Percentiles rank a stretch among this genome's conserved stretches.
phyloP scores from a whole-genome alignment of 2,113 vertebrate genomes.

The Pelecanoides urinatrix region DNA sequence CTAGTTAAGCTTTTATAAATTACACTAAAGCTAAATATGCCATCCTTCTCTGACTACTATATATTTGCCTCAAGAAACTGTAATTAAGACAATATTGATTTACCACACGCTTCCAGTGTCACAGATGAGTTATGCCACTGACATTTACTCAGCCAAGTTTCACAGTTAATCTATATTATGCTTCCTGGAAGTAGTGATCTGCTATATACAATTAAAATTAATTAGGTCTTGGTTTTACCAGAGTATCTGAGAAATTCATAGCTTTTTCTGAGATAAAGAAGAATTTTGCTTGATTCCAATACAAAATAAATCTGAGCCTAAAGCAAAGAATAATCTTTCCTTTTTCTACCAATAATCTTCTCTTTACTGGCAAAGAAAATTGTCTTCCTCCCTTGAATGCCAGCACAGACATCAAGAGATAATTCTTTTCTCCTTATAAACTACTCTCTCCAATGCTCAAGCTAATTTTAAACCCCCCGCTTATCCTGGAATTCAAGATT shows the following conservation, averaged over 20 bases:
- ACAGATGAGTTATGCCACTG: not conserved
- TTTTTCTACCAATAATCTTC: not conserved
- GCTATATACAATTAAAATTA: not conserved
- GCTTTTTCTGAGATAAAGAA: not conserved
- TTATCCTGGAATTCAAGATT: not conserved
- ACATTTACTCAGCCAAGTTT: not conserved
- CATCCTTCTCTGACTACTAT: not conserved
- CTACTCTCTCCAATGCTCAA: not conserved
- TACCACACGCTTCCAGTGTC: not conserved
- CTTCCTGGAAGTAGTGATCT: not conserved
- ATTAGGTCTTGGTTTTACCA: not conserved
- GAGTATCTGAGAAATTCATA: not conserved
- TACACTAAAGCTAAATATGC: not conserved
- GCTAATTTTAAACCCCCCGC: not conserved
- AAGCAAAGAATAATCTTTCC: not conserved
- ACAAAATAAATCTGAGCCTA: not conserved
- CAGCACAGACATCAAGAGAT: not conserved
- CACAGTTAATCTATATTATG: not conserved
- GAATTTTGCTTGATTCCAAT: not conserved
- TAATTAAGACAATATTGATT: not conserved
- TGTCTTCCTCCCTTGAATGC: not conserved
- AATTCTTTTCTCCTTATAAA: not conserved
- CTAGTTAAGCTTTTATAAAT: not conserved
- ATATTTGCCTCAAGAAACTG: not conserved
- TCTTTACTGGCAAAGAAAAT: not conserved